Conservation (phyloP, 1,140 invertebrate genomes). For the Homalodisca vitripennis region DNA sequence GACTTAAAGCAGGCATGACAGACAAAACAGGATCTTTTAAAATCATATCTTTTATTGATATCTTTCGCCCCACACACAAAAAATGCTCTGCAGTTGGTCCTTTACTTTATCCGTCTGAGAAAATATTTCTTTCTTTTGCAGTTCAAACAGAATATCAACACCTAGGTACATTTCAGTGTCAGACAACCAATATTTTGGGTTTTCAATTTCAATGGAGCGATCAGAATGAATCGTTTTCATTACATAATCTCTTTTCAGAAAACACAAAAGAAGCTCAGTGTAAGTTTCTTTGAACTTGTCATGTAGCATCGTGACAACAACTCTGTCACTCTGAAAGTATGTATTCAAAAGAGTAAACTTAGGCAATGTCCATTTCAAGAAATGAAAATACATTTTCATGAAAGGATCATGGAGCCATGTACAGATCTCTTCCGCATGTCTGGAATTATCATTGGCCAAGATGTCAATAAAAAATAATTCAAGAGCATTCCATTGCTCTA, state of each 20-base stretch:
- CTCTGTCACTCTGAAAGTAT: conserved; percentile 35
- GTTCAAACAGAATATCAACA: conserved; percentile 28
- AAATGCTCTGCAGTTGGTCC: not conserved
- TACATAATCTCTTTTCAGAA: conserved; percentile 26
- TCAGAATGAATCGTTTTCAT: not conserved
- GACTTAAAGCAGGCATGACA: not conserved
- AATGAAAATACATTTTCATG: conserved; percentile 34
- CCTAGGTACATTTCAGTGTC: conserved; percentile 31
- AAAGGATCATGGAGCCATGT: conserved; percentile 28
- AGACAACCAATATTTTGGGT: conserved; percentile 7
- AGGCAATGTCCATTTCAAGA: conserved; percentile 35
- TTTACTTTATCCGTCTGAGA: conserved; percentile 27
- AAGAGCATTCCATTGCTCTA: conserved; percentile 37
- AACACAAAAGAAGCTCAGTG: conserved; percentile 28
- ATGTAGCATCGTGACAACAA: conserved; percentile 30
- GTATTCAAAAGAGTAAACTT: conserved; percentile 34
- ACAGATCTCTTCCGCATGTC: conserved; percentile 28
- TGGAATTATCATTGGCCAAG: not conserved
- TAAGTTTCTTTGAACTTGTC: conserved; percentile 24
- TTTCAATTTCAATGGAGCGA: not conserved
- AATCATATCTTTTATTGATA: not conserved
- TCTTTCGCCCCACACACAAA: not conserved
- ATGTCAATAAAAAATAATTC: not conserved
- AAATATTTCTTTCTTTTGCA: conserved; percentile 29
- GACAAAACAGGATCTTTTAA: not conserved